phyloP scores from a whole-genome alignment of 2,888 invertebrate genomes.

The Blastobasis adustella region DNA sequence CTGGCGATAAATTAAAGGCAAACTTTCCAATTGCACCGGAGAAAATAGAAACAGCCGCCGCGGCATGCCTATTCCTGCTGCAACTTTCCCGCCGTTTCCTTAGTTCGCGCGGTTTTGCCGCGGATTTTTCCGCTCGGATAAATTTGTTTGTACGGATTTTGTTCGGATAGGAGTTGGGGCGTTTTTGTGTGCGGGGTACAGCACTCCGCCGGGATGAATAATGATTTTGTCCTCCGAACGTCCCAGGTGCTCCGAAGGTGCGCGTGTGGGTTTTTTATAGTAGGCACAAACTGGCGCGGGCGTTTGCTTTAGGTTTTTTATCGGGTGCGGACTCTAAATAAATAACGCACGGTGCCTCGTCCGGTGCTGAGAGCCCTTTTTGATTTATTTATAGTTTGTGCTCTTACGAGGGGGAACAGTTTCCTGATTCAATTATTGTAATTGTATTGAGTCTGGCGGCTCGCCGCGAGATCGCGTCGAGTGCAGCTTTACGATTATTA shows the following conservation, averaged over 20 bases:
- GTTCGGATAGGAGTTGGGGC: conserved; percentile 24
- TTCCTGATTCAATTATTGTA: conserved; percentile 64
- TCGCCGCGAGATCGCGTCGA: conserved; percentile 15
- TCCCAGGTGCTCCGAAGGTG: conserved; percentile 25
- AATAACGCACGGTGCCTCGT: conserved; percentile 34
- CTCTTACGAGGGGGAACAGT: conserved; percentile 38
- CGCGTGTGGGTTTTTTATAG: no score
- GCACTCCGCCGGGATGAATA: conserved; percentile 26
- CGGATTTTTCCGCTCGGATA: conserved; percentile 20
- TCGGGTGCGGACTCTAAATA: conserved; percentile 38
- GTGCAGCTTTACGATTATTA: conserved; percentile 17
- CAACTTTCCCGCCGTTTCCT: conserved; percentile 43
- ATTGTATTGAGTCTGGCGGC: conserved; percentile 32
- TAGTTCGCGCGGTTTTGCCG: conserved; percentile 18
- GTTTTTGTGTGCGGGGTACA: conserved; percentile 18
- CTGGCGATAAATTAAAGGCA: background rate
- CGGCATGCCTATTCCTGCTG: conserved; percentile 14
- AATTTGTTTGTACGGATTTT: conserved; percentile 24
- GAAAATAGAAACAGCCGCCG: conserved; percentile 27
- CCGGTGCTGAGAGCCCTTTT: conserved; percentile 34
- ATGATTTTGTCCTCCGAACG: conserved; percentile 29
- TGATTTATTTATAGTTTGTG: conserved; percentile 51
- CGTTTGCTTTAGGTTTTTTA: conserved; percentile 28
- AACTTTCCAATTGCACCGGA: conserved; percentile 27
- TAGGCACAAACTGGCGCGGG: background rate